These are phyloP conservation scores for Philaenus spumarius DNA, from an alignment of 1,140 invertebrate genomes.

Conservation along the genomic window DNA sequence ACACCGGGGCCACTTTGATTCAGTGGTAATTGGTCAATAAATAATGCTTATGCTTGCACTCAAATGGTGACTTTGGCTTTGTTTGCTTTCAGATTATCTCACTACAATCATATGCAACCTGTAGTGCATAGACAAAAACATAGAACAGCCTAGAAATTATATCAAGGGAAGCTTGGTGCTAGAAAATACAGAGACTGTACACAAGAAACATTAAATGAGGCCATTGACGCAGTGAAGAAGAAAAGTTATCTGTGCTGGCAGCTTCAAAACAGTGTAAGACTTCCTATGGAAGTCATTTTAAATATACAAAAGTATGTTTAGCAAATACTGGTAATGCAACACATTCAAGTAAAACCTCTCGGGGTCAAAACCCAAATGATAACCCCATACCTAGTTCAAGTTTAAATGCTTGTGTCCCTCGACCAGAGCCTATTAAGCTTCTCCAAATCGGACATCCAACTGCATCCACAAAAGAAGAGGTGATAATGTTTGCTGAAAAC, in stretches of 20 bases:
- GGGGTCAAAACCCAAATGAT: background rate
- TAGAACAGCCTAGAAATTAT: too few species aligned
- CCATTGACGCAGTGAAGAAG: background rate
- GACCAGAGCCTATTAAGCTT: too few species aligned
- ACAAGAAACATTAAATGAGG: background rate
- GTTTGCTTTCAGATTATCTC: background rate
- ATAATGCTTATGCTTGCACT: too few species aligned
- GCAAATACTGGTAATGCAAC: background rate
- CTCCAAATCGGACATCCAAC: too few species aligned
- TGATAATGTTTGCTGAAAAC: background rate
- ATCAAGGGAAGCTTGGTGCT: background rate
- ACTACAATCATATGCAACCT: background rate
- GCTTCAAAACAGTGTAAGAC: background rate
- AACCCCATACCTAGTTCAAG: background rate
- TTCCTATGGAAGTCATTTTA: background rate
- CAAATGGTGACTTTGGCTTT: background rate
- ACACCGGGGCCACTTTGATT: too few species aligned
- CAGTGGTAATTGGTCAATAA: too few species aligned
- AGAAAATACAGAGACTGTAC: background rate
- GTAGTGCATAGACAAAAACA: too few species aligned
- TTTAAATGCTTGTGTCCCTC: too few species aligned
- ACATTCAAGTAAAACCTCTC: background rate
- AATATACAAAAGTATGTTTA: background rate
- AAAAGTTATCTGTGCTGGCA: background rate
- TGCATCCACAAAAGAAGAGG: conserved; percentile 1